A percentile compares a stretch with the other conserved stretches of the same genome.
Conservation (phyloP, 2,888 invertebrate genomes). For the Apeira syringaria region DNA sequence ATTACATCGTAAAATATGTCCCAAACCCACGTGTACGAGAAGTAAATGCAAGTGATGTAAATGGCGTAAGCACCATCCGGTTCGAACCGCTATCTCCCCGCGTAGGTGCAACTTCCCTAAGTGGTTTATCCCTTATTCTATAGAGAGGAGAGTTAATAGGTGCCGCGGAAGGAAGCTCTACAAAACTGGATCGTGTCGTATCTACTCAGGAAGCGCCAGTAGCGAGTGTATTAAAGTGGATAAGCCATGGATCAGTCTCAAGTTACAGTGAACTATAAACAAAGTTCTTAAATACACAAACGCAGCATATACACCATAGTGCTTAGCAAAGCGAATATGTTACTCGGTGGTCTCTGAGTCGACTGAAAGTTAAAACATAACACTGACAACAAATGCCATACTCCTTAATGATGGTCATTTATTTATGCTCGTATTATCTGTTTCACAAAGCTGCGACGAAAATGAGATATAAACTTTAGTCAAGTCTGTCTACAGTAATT, state of each 20-base stretch:
- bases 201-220: constrained; percentile 72
- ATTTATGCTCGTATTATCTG: constrained; percentile 8
- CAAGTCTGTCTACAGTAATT: constrained; percentile 12
- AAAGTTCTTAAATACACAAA: constrained; percentile 28
- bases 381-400: constrained; percentile 29
- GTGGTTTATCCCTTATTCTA: constrained; percentile 68
- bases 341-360: constrained; percentile 53
- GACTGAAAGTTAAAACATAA: constrained; percentile 34
- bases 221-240: constrained; percentile 55
- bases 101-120: constrained; percentile 60
- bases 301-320: constrained; percentile 23
- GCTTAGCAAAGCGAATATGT: constrained; percentile 26
- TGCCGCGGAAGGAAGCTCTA: constrained; percentile 75
- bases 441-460: constrained; percentile 9
- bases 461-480: background rate
- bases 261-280: constrained; percentile 55
- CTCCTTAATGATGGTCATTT: constrained; percentile 4
- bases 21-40: constrained; percentile 32
- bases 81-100: constrained; percentile 29
- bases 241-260: constrained; percentile 60
- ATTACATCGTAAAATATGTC: constrained; percentile 26
- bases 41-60: constrained; percentile 16
- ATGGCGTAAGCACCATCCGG: constrained; percentile 30
- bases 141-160: constrained; percentile 40
- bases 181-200: constrained; percentile 60